Evolutionary conservation across 2,113 vertebrate species (phyloP).

Genomic region (Balaenoptera acutorostrata): DNA sequence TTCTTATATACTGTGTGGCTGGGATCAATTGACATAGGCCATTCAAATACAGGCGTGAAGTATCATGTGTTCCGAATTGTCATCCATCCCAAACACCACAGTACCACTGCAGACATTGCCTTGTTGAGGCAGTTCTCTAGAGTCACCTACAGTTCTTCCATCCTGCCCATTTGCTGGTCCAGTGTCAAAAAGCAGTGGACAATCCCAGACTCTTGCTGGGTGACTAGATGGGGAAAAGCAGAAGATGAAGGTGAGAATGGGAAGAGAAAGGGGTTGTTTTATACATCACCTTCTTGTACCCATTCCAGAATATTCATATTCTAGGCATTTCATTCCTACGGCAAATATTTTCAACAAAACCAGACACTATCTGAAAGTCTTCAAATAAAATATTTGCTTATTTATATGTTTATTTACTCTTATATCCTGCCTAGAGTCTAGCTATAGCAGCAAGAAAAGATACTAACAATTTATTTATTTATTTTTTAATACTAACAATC

Average conservation of each 20-base stretch:
- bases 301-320: background rate
- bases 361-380: background rate
- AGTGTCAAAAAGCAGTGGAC: background rate
- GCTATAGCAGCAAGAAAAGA: background rate
- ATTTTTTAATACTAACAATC: background rate
- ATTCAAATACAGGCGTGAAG: background rate
- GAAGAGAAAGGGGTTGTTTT: background rate
- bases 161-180: constrained; percentile 54
- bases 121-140: constrained; percentile 21
- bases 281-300: background rate
- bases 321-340: background rate
- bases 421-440: background rate
- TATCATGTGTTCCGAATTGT: background rate
- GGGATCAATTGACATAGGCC: background rate
- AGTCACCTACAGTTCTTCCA: constrained; percentile 22
- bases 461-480: background rate
- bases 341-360: constrained; percentile 7
- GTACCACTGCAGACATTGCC: background rate
- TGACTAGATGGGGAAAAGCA: constrained; percentile 20
- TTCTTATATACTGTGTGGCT: constrained; percentile 2
- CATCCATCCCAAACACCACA: background rate
- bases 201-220: constrained; percentile 51
- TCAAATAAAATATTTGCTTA: constrained; percentile 3
- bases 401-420: constrained; percentile 20
- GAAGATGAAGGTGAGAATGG: background rate